Evolutionary conservation across 2,113 vertebrate genomes (phyloP).

Genomic region (Cephalophus harveyi): DNA sequence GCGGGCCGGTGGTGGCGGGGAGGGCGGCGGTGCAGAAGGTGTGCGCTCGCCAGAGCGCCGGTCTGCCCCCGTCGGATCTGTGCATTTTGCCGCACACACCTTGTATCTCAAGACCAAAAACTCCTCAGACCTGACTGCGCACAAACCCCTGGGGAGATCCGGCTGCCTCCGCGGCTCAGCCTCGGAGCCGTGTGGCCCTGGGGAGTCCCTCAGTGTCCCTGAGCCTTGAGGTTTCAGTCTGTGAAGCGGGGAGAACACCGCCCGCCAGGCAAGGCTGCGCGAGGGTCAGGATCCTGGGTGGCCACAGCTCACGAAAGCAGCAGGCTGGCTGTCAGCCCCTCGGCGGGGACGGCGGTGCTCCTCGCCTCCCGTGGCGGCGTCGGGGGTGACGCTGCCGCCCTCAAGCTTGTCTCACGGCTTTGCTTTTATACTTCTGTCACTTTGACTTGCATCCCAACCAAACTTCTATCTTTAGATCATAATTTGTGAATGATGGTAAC

Average conservation of each 20-base stretch:
- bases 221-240: neutral
- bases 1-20: too few relatives aligned
- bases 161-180: neutral
- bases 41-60: neutral
- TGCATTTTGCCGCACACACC: neutral
- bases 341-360: too few relatives aligned
- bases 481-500: neutral
- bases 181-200: neutral
- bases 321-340: neutral
- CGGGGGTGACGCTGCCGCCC: too few relatives aligned
- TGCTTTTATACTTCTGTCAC: neutral
- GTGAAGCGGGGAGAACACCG: neutral
- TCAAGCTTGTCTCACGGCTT: neutral
- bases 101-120: neutral
- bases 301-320: neutral
- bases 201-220: neutral
- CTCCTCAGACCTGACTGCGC: neutral
- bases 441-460: neutral
- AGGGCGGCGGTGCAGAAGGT: neutral
- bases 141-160: neutral
- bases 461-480: neutral
- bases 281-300: neutral
- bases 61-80: neutral
- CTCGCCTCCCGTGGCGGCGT: fast-evolving
- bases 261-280: too few relatives aligned